Percentiles rank a stretch among this genome's conserved stretches.
Evolutionary conservation across 2,888 invertebrate species (phyloP).

Genomic region (Phyllotreta cruciferae): DNA sequence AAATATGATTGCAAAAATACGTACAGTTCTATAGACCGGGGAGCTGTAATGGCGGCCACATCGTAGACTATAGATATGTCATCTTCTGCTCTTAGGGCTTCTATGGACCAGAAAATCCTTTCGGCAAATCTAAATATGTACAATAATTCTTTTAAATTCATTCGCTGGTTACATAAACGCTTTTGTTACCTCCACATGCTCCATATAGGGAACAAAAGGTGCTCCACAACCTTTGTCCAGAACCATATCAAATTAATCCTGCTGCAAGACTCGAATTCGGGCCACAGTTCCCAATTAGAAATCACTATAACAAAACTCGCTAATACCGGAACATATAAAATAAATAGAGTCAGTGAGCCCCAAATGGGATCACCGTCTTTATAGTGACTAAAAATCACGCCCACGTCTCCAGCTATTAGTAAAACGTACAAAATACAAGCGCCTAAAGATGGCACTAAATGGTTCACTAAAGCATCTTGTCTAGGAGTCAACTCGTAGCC

Average conservation of each 20-base stretch:
- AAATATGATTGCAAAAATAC: conserved; percentile 80
- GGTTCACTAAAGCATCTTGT: conserved; percentile 63
- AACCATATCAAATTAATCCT: conserved; percentile 62
- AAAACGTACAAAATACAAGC: conserved; percentile 71
- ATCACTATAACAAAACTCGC: conserved; percentile 67
- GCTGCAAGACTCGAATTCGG: conserved; percentile 61
- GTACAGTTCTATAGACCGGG: conserved; percentile 77
- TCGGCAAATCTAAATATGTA: conserved; percentile 67
- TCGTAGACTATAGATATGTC: conserved; percentile 68
- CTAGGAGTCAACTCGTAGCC: conserved; percentile 56
- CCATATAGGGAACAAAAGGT: conserved; percentile 67
- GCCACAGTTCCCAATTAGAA: conserved; percentile 67
- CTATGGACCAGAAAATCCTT: conserved; percentile 78
- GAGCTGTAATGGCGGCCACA: conserved; percentile 66
- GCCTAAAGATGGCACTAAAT: conserved; percentile 65
- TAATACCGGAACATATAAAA: conserved; percentile 66
- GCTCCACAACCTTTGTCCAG: conserved; percentile 61
- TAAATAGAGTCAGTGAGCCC: conserved; percentile 60
- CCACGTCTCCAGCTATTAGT: conserved; percentile 72
- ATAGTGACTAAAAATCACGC: conserved; percentile 71
- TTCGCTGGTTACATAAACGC: background rate
- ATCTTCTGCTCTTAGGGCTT: conserved; percentile 70
- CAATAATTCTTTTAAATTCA: background rate
- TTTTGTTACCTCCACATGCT: conserved; percentile 67
- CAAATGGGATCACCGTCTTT: conserved; percentile 65